Percentiles rank a stretch among this genome's conserved stretches.
Evolutionary conservation across 1,140 invertebrate species (phyloP).

Genomic region (Drosophila trapezifrons): DNA sequence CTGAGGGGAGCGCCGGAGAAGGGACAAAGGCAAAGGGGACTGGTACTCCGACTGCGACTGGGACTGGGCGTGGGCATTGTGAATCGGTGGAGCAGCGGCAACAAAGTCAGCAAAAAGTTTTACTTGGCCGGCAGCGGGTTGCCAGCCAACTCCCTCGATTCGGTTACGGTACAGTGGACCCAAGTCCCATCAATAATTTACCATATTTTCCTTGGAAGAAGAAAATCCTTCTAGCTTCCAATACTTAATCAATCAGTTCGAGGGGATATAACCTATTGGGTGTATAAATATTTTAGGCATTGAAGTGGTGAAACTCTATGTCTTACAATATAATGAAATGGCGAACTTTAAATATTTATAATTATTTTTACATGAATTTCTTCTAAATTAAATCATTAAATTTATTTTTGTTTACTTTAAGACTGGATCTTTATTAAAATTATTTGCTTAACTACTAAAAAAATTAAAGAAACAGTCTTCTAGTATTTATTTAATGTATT

Average conservation of each 20-base stretch:
- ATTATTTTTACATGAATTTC: too few species aligned
- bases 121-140: constrained; percentile 55
- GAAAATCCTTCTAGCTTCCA: neutral
- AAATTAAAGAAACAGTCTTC: neutral
- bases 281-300: neutral
- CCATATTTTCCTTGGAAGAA: neutral
- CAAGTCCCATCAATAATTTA: constrained; percentile 1
- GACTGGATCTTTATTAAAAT: too few species aligned
- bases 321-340: too few species aligned
- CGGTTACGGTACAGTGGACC: constrained; percentile 44
- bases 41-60: neutral
- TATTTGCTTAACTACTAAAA: neutral
- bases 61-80: constrained; percentile 7
- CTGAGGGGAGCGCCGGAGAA: neutral
- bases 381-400: neutral
- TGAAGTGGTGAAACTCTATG: too few species aligned
- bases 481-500: neutral
- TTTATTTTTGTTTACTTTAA: neutral
- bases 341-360: too few species aligned
- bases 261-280: neutral
- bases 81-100: constrained; percentile 30
- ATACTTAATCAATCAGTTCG: neutral
- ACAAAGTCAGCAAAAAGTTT: constrained; percentile 67
- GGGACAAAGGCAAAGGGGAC: constrained; percentile 5
- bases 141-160: constrained; percentile 26